Percentiles rank a stretch among this genome's conserved stretches.
Conservation (phyloP, 2,113 vertebrate species). For the Apaloderma vittatum region DNA sequence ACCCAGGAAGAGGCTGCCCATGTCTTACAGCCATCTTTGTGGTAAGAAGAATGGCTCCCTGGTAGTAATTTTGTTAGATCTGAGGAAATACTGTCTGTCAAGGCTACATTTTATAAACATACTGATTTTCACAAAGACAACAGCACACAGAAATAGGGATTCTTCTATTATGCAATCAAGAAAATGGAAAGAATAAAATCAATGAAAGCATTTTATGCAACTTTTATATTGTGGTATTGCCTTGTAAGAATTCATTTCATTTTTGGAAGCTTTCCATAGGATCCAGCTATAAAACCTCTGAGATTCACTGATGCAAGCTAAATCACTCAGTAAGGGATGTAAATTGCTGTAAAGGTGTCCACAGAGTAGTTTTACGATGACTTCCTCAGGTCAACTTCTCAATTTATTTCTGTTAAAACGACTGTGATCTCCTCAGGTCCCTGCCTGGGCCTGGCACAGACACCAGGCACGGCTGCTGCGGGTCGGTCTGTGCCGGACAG, state of each 20-base stretch:
- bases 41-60: background rate
- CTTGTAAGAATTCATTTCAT: background rate
- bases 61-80: background rate
- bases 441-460: rapidly evolving
- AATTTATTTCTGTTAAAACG: background rate
- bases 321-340: background rate
- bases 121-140: slow-evolving; percentile 1
- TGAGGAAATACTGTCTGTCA: background rate
- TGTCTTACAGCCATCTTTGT: background rate
- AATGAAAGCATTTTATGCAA: slow-evolving; percentile 12
- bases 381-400: background rate
- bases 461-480: background rate
- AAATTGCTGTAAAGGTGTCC: background rate
- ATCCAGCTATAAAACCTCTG: background rate
- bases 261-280: background rate
- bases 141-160: background rate
- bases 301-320: background rate
- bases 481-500: rapidly evolving
- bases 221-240: background rate
- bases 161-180: background rate
- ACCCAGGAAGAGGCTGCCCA: background rate
- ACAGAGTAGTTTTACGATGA: background rate
- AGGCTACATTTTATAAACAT: background rate
- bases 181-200: slow-evolving; percentile 17
- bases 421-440: background rate